Conservation (phyloP, 2,113 vertebrate species). For the Oostethus manadensis region DNA sequence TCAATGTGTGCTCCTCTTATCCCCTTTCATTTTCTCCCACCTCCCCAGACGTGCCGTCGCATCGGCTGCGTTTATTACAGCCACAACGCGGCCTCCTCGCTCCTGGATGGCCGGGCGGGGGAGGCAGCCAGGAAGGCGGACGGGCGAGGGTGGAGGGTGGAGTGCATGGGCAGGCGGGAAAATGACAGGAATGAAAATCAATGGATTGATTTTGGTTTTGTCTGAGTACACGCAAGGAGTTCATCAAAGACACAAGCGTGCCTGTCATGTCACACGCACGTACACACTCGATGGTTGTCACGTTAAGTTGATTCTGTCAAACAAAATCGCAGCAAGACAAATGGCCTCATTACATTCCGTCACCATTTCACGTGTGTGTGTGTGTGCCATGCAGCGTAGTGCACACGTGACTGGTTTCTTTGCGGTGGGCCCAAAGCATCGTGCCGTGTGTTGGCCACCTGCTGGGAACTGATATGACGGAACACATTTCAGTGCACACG, state of each 20-base stretch:
- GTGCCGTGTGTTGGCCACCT: too few species aligned
- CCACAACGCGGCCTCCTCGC: background rate
- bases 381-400: background rate
- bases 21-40: background rate
- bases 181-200: background rate
- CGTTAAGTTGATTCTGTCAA: constrained; percentile 5
- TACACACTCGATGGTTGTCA: constrained; percentile 10
- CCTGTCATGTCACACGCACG: background rate
- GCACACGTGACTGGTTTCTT: background rate
- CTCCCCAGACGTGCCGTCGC: background rate
- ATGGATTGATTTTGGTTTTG: too few species aligned
- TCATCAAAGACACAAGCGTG: background rate
- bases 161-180: background rate
- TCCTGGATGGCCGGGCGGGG: background rate
- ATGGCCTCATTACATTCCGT: background rate
- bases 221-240: background rate
- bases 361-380: background rate
- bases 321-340: background rate
- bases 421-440: too few species aligned
- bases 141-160: background rate
- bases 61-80: background rate
- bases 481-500: too few species aligned
- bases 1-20: background rate
- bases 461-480: too few species aligned
- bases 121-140: background rate